Evolutionary conservation across 2,888 invertebrate species (phyloP).

Genomic region (Rhingia campestris): DNA sequence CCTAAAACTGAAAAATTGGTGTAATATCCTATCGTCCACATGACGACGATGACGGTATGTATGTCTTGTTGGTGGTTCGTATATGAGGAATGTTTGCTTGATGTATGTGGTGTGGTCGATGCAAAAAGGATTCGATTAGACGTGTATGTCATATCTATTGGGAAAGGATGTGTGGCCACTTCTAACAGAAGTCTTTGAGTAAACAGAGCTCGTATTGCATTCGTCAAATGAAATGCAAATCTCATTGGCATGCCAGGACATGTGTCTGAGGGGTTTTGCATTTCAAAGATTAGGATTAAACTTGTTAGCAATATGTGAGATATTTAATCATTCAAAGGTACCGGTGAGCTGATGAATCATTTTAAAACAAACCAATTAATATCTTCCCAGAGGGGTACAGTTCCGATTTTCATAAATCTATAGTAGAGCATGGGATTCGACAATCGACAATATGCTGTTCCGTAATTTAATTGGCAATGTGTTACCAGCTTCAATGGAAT

Average conservation of each 20-base stretch:
- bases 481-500: no score
- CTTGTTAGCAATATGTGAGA: conserved; percentile 28
- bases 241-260: conserved; percentile 47
- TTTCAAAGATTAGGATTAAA: conserved; percentile 39
- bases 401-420: no score
- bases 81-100: conserved; percentile 17
- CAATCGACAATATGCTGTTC: no score
- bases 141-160: background rate
- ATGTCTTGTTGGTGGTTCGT: conserved; percentile 21
- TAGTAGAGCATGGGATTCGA: no score
- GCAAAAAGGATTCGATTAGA: conserved; percentile 29
- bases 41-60: conserved; percentile 34
- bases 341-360: conserved; percentile 28
- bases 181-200: conserved; percentile 20
- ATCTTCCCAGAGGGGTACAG: no score
- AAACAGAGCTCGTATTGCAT: conserved; percentile 1
- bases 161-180: conserved; percentile 21
- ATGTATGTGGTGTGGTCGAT: conserved; percentile 20
- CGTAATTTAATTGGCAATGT: no score
- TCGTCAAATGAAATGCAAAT: conserved; percentile 40
- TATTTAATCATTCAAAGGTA: conserved; percentile 16
- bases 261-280: conserved; percentile 1
- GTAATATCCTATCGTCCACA: conserved; percentile 64
- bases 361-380: background rate
- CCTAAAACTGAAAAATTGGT: conserved; percentile 70